Percentiles rank a stretch among this genome's conserved stretches.
Conservation (phyloP, 2,113 vertebrate species). For the Strigops habroptila region DNA sequence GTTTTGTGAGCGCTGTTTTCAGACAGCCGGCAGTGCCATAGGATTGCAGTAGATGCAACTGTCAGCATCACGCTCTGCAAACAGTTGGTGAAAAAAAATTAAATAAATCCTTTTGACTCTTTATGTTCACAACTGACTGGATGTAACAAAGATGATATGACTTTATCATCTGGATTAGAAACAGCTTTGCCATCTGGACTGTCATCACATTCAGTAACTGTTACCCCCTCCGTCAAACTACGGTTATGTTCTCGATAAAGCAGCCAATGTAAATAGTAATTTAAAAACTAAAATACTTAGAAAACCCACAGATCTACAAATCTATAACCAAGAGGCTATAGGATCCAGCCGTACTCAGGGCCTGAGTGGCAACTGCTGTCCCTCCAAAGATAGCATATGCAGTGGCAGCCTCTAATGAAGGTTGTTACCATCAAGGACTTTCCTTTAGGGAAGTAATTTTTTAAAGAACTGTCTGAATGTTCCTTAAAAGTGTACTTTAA, state of each 20-base stretch:
- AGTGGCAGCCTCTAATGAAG: neutral
- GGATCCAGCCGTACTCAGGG: neutral
- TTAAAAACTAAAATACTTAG: neutral
- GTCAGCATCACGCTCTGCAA: neutral
- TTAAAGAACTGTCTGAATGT: neutral
- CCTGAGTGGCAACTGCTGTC: neutral
- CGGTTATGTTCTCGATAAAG: neutral
- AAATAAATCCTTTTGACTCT: neutral
- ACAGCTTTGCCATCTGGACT: neutral
- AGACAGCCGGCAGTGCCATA: neutral
- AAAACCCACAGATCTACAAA: neutral
- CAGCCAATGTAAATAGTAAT: neutral
- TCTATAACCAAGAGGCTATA: neutral
- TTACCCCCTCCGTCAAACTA: neutral
- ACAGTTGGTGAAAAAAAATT: neutral
- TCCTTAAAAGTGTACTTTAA: slow-evolving; percentile 8
- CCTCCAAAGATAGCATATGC: neutral
- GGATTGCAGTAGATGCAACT: neutral
- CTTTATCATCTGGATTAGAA: neutral
- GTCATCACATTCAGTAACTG: neutral
- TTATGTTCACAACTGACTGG: neutral
- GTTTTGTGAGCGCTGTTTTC: fast-evolving
- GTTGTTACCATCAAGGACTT: neutral
- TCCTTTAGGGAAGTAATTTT: neutral
- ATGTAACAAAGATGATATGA: neutral